phyloP scores from a whole-genome alignment of 2,888 invertebrate species.

The Syrphus vitripennis region DNA sequence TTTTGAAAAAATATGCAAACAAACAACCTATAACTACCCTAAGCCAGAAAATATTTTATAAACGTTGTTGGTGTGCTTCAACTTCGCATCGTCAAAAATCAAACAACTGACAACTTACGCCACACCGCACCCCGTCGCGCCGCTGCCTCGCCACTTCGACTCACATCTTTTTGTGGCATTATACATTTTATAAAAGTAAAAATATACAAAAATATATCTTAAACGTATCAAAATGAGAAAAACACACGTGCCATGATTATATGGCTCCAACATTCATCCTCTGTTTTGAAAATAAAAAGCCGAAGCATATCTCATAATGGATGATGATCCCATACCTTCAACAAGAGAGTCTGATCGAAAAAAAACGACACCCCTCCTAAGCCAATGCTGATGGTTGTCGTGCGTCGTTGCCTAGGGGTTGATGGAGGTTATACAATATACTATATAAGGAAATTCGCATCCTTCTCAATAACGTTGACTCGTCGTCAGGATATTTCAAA shows the following conservation, averaged over 20 bases:
- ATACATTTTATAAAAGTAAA: conserved; percentile 12
- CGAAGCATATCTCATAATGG: not conserved
- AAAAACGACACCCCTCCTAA: not conserved
- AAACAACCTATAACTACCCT: not conserved
- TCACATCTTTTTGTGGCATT: conserved; percentile 13
- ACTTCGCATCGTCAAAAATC: not conserved
- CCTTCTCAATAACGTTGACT: conserved; percentile 37
- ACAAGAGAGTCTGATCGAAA: not conserved
- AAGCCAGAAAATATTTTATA: conserved; percentile 4
- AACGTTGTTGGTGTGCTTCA: conserved; percentile 7
- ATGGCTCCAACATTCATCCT: not conserved
- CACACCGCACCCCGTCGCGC: not conserved
- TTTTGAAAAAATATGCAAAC: conserved; percentile 10
- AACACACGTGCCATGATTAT: conserved; percentile 5
- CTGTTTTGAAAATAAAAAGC: not conserved
- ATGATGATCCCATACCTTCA: not conserved
- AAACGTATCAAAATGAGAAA: not conserved
- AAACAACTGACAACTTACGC: conserved; percentile 5
- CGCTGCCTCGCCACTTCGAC: too few relatives aligned
- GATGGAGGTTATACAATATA: conserved; percentile 21
- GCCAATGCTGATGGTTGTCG: not conserved
- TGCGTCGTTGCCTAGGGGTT: conserved; percentile 2
- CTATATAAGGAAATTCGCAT: conserved; percentile 38
- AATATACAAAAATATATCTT: not conserved
- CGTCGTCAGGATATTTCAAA: conserved; percentile 48